phyloP scores from a whole-genome alignment of 2,888 invertebrate species.

The Diabrotica balteata region DNA sequence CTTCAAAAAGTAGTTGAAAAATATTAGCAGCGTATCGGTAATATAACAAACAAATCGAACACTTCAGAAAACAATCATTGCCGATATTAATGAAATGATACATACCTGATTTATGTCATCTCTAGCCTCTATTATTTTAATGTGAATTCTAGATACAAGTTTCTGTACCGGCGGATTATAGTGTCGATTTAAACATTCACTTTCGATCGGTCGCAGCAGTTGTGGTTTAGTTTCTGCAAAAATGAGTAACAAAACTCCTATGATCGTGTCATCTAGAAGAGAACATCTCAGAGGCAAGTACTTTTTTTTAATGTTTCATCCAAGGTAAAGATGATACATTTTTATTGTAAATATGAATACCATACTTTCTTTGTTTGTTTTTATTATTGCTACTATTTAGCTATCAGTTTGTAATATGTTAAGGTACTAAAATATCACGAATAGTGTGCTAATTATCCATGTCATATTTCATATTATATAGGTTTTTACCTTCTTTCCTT shows the following conservation, averaged over 20 bases:
- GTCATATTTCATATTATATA: too few relatives aligned
- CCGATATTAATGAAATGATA: neutral
- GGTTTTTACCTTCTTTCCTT: too few relatives aligned
- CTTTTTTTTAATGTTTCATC: too few relatives aligned
- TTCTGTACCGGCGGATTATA: neutral
- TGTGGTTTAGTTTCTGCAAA: neutral
- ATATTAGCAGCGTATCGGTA: neutral
- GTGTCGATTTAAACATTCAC: slow-evolving; percentile 1
- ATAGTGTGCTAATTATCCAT: too few relatives aligned
- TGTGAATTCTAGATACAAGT: neutral
- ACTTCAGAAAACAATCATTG: slow-evolving; percentile 1
- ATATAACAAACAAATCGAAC: slow-evolving; percentile 3
- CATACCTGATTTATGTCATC: neutral
- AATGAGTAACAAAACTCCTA: slow-evolving; percentile 6
- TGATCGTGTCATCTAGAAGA: slow-evolving; percentile 2
- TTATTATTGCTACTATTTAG: too few relatives aligned
- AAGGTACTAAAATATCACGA: too few relatives aligned
- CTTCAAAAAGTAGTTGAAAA: slow-evolving; percentile 1
- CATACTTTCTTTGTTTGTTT: too few relatives aligned
- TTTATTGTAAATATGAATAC: too few relatives aligned
- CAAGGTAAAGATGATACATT: too few relatives aligned
- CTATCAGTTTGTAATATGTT: too few relatives aligned
- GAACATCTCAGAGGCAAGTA: slow-evolving; percentile 2
- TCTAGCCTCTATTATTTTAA: neutral
- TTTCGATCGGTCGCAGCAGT: slow-evolving; percentile 1